A percentile compares a stretch with the other conserved stretches of the same genome.
Evolutionary conservation across 2,797 vertebrate species (phyloP).

Genomic region (Rhyacichthys aspro): DNA sequence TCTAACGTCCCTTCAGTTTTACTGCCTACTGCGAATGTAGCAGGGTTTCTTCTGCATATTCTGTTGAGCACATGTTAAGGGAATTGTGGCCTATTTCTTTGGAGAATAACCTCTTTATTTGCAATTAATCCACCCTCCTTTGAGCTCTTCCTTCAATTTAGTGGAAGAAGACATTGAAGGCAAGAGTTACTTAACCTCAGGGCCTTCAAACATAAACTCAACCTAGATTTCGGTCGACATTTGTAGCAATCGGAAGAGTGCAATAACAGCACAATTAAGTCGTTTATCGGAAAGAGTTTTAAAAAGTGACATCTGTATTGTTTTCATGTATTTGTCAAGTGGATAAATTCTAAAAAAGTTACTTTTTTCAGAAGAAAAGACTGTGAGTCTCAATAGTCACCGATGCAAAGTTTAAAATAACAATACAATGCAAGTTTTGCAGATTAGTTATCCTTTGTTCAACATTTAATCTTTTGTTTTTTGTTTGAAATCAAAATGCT

Average conservation of each 20-base stretch:
- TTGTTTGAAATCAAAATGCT: no score
- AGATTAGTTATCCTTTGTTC: no score
- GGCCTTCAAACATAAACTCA: slow-evolving; percentile 68
- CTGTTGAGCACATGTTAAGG: slow-evolving; percentile 49
- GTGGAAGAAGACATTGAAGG: slow-evolving; percentile 69
- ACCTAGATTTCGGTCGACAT: slow-evolving; percentile 67
- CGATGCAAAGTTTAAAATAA: no score
- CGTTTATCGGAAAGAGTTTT: slow-evolving; percentile 27
- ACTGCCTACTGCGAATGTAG: background rate
- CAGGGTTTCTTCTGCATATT: background rate
- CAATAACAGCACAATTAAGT: slow-evolving; percentile 64
- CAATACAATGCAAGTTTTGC: no score
- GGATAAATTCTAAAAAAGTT: background rate
- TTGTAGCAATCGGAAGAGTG: slow-evolving; percentile 21
- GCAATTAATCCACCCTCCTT: slow-evolving; percentile 76
- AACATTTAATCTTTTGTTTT: no score
- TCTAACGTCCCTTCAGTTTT: background rate
- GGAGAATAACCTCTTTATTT: slow-evolving; percentile 79
- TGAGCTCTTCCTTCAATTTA: slow-evolving; percentile 76
- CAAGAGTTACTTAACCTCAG: slow-evolving; percentile 74
- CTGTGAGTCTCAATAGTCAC: no score
- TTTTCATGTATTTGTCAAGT: background rate
- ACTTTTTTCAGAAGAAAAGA: no score
- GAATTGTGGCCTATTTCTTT: slow-evolving; percentile 73
- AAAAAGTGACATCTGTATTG: slow-evolving; percentile 2